Conservation (phyloP, 2,113 vertebrate species). For the Cheilinus undulatus region DNA sequence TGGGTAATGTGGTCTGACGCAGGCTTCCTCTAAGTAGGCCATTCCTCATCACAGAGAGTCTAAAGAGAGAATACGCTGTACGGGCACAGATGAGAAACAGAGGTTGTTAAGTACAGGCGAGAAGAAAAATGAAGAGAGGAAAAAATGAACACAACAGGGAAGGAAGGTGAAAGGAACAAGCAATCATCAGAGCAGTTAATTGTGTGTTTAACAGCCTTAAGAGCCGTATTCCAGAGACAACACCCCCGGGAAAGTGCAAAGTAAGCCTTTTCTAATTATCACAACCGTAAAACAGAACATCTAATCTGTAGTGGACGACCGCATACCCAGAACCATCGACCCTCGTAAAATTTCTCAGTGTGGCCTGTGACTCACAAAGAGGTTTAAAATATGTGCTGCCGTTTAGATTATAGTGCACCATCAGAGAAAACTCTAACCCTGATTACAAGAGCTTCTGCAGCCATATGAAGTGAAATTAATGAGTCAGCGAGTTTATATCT, state of each 20-base stretch:
- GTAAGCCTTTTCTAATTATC: slow-evolving; percentile 72
- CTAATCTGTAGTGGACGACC: slow-evolving; percentile 45
- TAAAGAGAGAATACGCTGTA: neutral
- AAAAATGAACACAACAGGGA: slow-evolving; percentile 22
- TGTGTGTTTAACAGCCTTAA: slow-evolving; percentile 46
- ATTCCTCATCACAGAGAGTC: neutral
- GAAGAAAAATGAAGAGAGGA: slow-evolving; percentile 1
- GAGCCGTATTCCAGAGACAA: slow-evolving; percentile 32
- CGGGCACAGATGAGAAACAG: neutral
- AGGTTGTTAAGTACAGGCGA: slow-evolving; percentile 27
- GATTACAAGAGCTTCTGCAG: neutral
- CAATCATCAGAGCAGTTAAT: slow-evolving; percentile 62
- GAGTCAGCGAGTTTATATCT: neutral
- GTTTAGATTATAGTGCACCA: slow-evolving; percentile 33
- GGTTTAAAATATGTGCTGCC: slow-evolving; percentile 14
- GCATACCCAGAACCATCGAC: slow-evolving; percentile 30
- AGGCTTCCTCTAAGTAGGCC: slow-evolving; percentile 22
- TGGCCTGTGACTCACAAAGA: slow-evolving; percentile 30
- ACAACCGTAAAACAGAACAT: slow-evolving; percentile 54
- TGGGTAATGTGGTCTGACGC: slow-evolving; percentile 2
- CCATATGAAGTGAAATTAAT: neutral
- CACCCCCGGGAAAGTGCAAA: slow-evolving; percentile 46
- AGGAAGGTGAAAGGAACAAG: slow-evolving; percentile 37
- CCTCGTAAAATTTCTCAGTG: slow-evolving; percentile 27
- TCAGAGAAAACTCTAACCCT: neutral